Evolutionary conservation across 2,888 invertebrate genomes (phyloP), one percentile per base, ranked within the genome.

Genomic region (Coenonympha arcania): DNA sequence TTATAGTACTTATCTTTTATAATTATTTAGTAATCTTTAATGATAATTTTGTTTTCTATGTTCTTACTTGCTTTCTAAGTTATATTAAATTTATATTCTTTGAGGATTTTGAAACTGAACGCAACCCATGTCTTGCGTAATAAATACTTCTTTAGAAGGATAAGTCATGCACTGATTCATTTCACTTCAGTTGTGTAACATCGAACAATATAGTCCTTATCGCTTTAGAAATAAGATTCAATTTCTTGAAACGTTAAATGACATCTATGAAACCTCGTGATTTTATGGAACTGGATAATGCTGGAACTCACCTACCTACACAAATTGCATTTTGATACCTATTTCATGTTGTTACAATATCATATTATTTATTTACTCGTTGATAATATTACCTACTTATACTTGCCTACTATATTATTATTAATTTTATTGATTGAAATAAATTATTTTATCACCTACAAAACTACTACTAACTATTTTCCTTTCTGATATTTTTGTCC

Each of bases 81-180:
- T 24, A 6, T 24, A 8, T 8, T 24, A 8, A 2, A 33, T 15
- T 2, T 15, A 16, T 16, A 1, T 9, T 13, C 11, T 13, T 6
- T 5, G 11, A 36, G 20, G 6, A 20, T 22, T 20, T 13, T 4
- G 31, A 33, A 19, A 8, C 41, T 13, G 41, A 50, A 28, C 33
- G 18, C 22, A 19, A 57, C 54, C 19, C 48, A 36, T 50, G 48
- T 22, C 51, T 50, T 24, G 44, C 46, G 36, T 26, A 50, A 49
- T 40, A 48, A n/a, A n/a, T n/a, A n/a, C 48, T 40, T 53, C 53
- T 58, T 49, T 36, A 52, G 52, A 52, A 57, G 62, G 57, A 63
- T 63, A 66, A 61, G 69, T 66, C 69, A 70, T 62, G 69, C 69
- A 63, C 71, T 71, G 66, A 65, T 71, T 61, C 54, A 50, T 50